phyloP scores from a whole-genome alignment of 53 echinoderm and acorn worm genomes.

The Stichopus horrens region DNA sequence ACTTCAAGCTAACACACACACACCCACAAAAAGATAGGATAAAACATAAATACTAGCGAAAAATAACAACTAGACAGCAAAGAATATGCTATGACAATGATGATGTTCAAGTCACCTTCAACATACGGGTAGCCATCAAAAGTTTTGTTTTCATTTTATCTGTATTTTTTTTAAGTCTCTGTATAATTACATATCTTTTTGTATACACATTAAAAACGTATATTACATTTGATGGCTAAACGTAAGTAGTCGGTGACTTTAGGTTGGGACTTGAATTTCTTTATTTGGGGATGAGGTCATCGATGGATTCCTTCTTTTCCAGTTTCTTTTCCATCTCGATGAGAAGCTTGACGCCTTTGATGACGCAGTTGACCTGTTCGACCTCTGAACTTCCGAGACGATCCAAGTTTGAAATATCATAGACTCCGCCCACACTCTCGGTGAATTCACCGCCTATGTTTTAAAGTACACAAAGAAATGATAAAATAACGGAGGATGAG shows the following conservation, averaged over 20 bases:
- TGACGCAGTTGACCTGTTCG: slow-evolving; percentile 89
- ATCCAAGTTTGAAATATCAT: slow-evolving; percentile 93
- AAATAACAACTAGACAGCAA: neutral
- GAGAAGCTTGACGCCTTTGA: slow-evolving; percentile 77
- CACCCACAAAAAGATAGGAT: slow-evolving; percentile 9
- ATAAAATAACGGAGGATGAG: neutral
- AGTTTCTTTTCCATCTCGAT: slow-evolving; percentile 85
- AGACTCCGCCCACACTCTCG: slow-evolving; percentile 85
- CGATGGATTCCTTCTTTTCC: slow-evolving; percentile 82
- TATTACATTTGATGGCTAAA: no score
- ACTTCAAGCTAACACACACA: slow-evolving; percentile 39
- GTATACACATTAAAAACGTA: no score
- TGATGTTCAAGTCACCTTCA: neutral
- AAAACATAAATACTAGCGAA: slow-evolving; percentile 23
- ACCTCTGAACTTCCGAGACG: slow-evolving; percentile 93
- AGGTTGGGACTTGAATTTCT: neutral
- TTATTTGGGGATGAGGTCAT: slow-evolving; percentile 76
- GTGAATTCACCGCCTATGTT: slow-evolving; percentile 84
- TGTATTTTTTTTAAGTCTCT: no score
- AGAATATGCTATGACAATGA: neutral
- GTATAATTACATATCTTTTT: no score
- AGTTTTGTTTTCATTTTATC: no score
- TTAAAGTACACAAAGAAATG: neutral
- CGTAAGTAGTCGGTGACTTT: no score
- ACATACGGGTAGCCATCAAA: neutral